Evolutionary conservation across 2,113 vertebrate genomes (phyloP).

Genomic region (Ovis canadensis): DNA sequence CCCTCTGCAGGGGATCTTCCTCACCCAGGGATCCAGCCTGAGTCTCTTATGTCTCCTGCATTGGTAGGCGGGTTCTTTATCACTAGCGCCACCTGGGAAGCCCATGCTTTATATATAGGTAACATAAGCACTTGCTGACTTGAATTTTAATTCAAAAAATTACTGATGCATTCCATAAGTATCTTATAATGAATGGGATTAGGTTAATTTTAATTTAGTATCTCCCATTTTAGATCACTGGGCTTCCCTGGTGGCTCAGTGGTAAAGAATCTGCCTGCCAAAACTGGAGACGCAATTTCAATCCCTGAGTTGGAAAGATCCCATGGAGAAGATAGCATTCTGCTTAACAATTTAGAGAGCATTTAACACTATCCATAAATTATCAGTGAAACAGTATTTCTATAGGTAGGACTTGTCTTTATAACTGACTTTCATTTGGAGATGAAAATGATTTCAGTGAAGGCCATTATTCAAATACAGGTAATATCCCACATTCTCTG

Average conservation of each 20-base stretch:
- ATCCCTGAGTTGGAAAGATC: neutral
- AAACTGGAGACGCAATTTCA: neutral
- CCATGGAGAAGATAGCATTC: neutral
- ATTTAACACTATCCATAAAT: neutral
- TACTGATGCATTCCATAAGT: neutral
- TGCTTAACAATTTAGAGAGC: neutral
- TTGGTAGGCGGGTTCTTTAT: neutral
- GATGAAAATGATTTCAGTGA: constrained; percentile 11
- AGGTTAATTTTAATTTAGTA: neutral
- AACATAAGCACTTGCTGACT: neutral
- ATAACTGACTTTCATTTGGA: neutral
- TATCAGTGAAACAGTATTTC: neutral
- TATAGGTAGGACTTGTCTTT: neutral
- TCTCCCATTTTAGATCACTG: neutral
- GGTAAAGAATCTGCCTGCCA: neutral
- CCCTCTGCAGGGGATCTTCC: neutral
- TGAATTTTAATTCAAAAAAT: constrained; percentile 15
- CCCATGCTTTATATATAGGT: neutral
- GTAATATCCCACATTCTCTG: neutral
- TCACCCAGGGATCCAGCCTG: neutral
- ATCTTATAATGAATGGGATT: neutral
- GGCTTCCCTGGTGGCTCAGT: neutral
- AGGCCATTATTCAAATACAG: neutral
- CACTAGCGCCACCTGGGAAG: neutral
- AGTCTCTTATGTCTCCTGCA: neutral